These are phyloP conservation scores for Barbus barbus DNA, from an alignment of 2,113 vertebrate species.

Conservation along the genomic window DNA sequence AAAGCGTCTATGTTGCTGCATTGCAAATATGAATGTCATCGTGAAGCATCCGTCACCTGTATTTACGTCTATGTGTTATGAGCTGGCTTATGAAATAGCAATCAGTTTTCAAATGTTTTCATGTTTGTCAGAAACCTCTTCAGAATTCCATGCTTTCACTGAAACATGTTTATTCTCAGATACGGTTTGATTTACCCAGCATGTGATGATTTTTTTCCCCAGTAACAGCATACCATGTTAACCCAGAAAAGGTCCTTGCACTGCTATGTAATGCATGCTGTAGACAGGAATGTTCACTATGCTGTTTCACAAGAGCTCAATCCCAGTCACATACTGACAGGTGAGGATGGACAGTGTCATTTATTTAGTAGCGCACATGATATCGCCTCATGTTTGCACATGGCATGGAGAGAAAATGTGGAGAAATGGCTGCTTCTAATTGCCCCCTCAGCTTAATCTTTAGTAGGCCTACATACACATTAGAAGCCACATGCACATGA, in stretches of 20 bases:
- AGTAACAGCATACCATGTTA: constrained; percentile 6
- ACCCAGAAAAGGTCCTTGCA: background rate
- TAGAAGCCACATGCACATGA: background rate
- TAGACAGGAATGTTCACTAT: constrained; percentile 42
- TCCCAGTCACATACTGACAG: constrained; percentile 36
- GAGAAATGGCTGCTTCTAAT: background rate
- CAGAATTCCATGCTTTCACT: constrained; percentile 2
- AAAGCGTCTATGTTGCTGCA: constrained; percentile 1
- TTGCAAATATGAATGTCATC: constrained; percentile 13
- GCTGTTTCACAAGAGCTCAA: constrained; percentile 45
- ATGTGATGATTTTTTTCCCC: background rate
- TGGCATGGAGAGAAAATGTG: constrained; percentile 10
- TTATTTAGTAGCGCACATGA: constrained; percentile 33
- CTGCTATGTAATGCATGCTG: constrained; percentile 9
- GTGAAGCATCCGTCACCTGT: background rate
- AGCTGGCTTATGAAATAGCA: background rate
- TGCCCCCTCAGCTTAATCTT: background rate
- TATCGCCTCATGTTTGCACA: background rate
- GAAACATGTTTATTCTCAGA: background rate
- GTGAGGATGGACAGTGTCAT: constrained; percentile 38
- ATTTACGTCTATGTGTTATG: background rate
- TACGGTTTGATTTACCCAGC: constrained; percentile 1
- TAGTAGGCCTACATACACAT: background rate
- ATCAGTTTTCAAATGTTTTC: background rate
- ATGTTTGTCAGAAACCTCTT: background rate